A percentile compares a stretch with the other conserved stretches of the same genome.
Conservation (phyloP, 2,888 invertebrate species). For the Calliphora vomitoria region DNA sequence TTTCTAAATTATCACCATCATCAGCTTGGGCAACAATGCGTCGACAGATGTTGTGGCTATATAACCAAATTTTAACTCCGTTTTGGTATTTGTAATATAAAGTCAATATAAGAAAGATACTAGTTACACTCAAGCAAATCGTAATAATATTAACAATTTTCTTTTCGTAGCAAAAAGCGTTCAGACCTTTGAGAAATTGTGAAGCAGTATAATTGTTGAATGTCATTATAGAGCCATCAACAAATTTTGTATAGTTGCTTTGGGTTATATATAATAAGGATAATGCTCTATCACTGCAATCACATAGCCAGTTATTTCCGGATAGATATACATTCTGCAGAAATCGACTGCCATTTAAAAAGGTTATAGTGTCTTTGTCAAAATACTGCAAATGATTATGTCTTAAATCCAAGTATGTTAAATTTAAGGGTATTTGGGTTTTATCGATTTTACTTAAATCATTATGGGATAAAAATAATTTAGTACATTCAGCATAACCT, state of each 20-base stretch:
- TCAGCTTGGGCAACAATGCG: constrained; percentile 89
- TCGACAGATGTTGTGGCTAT: constrained; percentile 85
- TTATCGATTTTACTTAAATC: constrained; percentile 83
- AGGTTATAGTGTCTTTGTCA: constrained; percentile 83
- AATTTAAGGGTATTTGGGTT: constrained; percentile 84
- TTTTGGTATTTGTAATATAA: constrained; percentile 85
- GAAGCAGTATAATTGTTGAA: constrained; percentile 76
- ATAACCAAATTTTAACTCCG: constrained; percentile 89
- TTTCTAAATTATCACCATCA: constrained; percentile 87
- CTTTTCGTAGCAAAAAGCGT: constrained; percentile 84
- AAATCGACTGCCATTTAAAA: constrained; percentile 84
- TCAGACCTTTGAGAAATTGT: constrained; percentile 74
- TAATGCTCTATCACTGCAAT: constrained; percentile 87
- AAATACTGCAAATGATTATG: constrained; percentile 86
- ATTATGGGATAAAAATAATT: constrained; percentile 85
- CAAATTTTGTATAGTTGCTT: constrained; percentile 79
- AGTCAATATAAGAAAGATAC: constrained; percentile 76
- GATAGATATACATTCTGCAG: constrained; percentile 85
- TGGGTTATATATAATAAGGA: constrained; percentile 85
- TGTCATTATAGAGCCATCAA: constrained; percentile 80
- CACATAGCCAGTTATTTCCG: constrained; percentile 89
- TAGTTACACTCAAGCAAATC: constrained; percentile 82
- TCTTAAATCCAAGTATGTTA: constrained; percentile 86
- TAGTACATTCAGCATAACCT: constrained; percentile 85
- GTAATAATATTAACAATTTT: constrained; percentile 80